These are phyloP conservation scores for Python bivittatus DNA, from an alignment of 2,113 vertebrate genomes.

Conservation along the genomic window DNA sequence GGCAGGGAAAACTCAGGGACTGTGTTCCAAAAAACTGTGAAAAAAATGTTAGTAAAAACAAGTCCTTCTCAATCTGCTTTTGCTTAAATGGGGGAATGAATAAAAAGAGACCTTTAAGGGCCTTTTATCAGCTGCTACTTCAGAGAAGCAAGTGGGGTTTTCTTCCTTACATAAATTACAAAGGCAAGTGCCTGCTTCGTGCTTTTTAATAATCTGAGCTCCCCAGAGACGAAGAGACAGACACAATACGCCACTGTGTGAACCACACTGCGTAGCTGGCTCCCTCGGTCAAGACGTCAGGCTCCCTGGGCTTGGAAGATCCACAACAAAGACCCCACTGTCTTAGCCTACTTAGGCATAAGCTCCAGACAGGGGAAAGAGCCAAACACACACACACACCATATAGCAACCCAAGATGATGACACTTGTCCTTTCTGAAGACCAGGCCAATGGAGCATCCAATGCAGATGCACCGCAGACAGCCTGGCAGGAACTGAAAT, in stretches of 20 bases:
- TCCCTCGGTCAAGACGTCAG: too few relatives aligned
- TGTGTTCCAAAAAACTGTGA: background rate
- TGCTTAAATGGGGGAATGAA: background rate
- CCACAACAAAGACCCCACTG: background rate
- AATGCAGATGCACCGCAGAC: background rate
- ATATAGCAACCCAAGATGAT: too few relatives aligned
- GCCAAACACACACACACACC: background rate
- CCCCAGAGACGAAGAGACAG: background rate
- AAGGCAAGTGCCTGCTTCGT: background rate
- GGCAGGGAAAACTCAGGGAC: background rate
- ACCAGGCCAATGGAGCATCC: background rate
- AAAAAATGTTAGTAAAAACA: background rate
- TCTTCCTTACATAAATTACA: background rate
- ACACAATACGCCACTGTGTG: background rate
- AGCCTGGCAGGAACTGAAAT: background rate
- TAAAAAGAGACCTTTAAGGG: rapidly evolving
- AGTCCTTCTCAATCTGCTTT: background rate
- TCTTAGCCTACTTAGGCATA: background rate
- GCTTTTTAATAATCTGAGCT: background rate
- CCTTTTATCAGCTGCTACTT: background rate
- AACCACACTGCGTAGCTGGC: background rate
- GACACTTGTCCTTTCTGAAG: background rate
- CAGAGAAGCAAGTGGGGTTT: background rate
- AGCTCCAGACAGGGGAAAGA: background rate
- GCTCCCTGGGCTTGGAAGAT: background rate